A percentile compares a stretch with the other conserved stretches of the same genome.
Evolutionary conservation across 92 coral and sea anemone genomes (phyloP).

Genomic region (Parazoanthus swiftii): DNA sequence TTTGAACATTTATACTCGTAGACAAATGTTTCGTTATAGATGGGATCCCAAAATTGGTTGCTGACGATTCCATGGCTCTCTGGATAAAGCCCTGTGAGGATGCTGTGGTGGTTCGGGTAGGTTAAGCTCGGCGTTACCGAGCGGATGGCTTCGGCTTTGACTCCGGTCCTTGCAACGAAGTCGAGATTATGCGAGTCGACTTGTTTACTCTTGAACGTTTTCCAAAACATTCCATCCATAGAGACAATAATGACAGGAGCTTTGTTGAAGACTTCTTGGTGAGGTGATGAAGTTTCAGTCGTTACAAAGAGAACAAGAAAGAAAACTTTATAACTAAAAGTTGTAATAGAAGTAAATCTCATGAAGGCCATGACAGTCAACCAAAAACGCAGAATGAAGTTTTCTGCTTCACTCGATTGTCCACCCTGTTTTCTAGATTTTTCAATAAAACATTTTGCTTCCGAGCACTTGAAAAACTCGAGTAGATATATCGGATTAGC

Average conservation of each 20-base stretch:
- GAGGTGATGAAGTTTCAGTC: not conserved
- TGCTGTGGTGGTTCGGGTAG: slow-evolving; percentile 50
- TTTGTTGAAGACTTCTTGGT: not conserved
- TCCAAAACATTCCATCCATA: slow-evolving; percentile 38
- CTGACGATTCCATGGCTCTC: slow-evolving; percentile 50
- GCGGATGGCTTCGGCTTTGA: slow-evolving; percentile 27
- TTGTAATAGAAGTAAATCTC: not conserved
- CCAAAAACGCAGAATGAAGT: not conserved
- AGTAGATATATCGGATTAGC: slow-evolving; percentile 6
- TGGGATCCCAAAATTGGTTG: slow-evolving; percentile 45
- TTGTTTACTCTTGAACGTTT: not conserved
- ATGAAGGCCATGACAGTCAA: not conserved
- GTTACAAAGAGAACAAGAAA: not conserved
- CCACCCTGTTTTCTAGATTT: not conserved
- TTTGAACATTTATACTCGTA: slow-evolving; percentile 34
- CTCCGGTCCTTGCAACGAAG: slow-evolving; percentile 50
- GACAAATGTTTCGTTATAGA: slow-evolving; percentile 38
- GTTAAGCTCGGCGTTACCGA: slow-evolving; percentile 38
- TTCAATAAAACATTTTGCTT: too few relatives aligned
- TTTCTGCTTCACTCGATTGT: not conserved
- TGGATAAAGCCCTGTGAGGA: slow-evolving; percentile 45
- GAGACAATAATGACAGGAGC: slow-evolving; percentile 38
- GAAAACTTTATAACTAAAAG: not conserved
- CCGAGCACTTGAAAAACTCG: slow-evolving; percentile 13
- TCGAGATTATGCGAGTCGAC: slow-evolving; percentile 33